Evolutionary conservation across 2,113 vertebrate species (phyloP).

Genomic region (Bettongia penicillata): DNA sequence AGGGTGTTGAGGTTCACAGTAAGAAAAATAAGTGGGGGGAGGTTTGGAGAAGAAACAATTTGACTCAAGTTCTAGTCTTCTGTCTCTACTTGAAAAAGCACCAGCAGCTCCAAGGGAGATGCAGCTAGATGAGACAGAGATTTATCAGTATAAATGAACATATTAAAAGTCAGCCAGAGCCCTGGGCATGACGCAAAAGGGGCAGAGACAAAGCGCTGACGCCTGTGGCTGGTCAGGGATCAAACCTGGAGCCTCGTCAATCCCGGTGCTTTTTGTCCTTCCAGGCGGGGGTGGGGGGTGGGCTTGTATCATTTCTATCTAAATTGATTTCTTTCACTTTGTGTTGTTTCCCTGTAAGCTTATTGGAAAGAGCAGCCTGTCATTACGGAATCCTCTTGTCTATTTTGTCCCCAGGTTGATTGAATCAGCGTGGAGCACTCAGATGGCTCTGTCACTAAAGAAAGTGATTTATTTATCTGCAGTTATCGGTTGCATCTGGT

Average conservation of each 20-base stretch:
- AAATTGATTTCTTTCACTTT: constrained; percentile 71
- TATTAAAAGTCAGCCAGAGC: background rate
- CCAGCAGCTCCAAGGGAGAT: constrained; percentile 11
- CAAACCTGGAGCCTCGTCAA: background rate
- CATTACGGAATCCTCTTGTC: constrained; percentile 68
- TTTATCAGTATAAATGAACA: constrained; percentile 30
- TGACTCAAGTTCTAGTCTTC: background rate
- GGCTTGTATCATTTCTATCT: constrained; percentile 46
- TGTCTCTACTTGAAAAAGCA: background rate
- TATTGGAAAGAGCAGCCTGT: constrained; percentile 65
- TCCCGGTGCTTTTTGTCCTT: constrained; percentile 7
- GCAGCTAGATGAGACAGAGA: background rate
- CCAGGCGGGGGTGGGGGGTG: background rate
- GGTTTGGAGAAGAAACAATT: background rate
- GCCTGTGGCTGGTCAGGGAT: background rate
- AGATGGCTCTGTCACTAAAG: constrained; percentile 60
- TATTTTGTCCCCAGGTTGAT: constrained; percentile 51
- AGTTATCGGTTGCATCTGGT: constrained; percentile 36
- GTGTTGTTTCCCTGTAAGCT: constrained; percentile 54
- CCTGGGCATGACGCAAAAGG: background rate
- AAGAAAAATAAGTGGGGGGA: background rate
- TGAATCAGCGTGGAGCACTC: constrained; percentile 50
- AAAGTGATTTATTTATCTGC: constrained; percentile 61
- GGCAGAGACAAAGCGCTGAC: background rate
- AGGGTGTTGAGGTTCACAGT: background rate